Base-by-base conservation (phyloP, 2,113 vertebrate genomes). In the Colaptes auratus region DNA sequence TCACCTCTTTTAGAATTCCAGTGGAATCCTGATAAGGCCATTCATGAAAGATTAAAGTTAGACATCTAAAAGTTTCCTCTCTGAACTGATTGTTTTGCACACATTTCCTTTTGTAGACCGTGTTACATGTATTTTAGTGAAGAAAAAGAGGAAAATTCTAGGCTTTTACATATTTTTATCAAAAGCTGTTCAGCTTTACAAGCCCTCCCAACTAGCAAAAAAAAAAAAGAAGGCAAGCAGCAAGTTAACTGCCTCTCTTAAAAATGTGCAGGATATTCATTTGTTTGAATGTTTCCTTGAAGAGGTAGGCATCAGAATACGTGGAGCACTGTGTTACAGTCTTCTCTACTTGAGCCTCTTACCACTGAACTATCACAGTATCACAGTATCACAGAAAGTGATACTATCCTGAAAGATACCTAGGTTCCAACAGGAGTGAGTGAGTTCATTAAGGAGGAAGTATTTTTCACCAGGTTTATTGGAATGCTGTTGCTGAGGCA, bases 41-140 rank as follows among this genome's bases (percentile, higher is more conserved):
- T 24, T 42, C 21, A 70, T 30, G 61, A 78, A 92, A 78, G 35
- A 70, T 70, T 88, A 59, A 86, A 86, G 74, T 4, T 39, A 59
- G 58, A 72, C 55, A 72, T 88, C 12, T 35, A 53, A 92, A 92
- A 12, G 72, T 77, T 86, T 91, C 56, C 16, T 86, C 59, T 59
- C 18, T 74, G 61, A 92, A 28, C 17, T 64, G 33, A 11, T 86
- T 76, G 52, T 67, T 94, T 95, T 95, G 82, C 10, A 35, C n/a
- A 60, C 60, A 86, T 88, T 95, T 84, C 13, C 6, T 69, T 90
- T 92, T 88, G 9, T 88, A 88, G 70, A 25, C 35, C 60, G 81
- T 70, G 60, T 80, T 82, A 30, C 31, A 4, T 75, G 18, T 87
- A 93, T 86, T 95, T 94, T 91, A 78, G 24, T 44, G 56, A 88